Conservation (phyloP, 2,113 vertebrate genomes). For the Corynorhinus townsendii region DNA sequence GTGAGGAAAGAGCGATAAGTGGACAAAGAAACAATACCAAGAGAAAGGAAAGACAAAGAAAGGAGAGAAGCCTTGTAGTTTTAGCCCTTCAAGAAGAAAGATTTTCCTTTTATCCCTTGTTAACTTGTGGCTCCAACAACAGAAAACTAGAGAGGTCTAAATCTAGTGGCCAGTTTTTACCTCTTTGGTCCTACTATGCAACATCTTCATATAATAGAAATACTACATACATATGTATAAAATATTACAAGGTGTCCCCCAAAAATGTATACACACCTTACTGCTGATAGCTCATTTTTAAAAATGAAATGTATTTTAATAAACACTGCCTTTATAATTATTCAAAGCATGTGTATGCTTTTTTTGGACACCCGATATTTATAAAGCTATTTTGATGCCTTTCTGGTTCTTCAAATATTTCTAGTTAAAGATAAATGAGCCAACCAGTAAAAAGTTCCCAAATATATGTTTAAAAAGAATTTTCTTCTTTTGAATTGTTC, state of each 20-base stretch:
- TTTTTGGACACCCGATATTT: no score
- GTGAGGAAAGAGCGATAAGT: neutral
- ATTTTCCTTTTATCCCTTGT: neutral
- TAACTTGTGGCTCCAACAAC: neutral
- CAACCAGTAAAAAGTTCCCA: neutral
- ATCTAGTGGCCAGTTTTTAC: neutral
- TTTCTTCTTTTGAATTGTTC: neutral
- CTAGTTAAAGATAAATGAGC: constrained; percentile 1
- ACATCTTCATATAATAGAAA: neutral
- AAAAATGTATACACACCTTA: neutral
- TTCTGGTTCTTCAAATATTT: neutral
- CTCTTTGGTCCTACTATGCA: neutral
- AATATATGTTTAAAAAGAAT: neutral
- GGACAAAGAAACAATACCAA: neutral
- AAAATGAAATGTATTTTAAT: no score
- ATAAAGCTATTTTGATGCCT: neutral
- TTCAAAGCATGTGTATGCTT: no score
- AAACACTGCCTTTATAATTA: no score
- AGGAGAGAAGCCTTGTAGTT: neutral
- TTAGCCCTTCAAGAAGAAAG: neutral
- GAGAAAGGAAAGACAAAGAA: neutral
- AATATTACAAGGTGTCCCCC: no score
- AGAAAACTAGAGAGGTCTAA: neutral
- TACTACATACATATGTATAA: neutral
- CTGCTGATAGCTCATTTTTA: no score